Percentiles rank a stretch among this genome's conserved stretches.
These are phyloP conservation scores for Aspidoscelis tigris DNA, from an alignment of 2,113 vertebrate species.

Conservation along the genomic window DNA sequence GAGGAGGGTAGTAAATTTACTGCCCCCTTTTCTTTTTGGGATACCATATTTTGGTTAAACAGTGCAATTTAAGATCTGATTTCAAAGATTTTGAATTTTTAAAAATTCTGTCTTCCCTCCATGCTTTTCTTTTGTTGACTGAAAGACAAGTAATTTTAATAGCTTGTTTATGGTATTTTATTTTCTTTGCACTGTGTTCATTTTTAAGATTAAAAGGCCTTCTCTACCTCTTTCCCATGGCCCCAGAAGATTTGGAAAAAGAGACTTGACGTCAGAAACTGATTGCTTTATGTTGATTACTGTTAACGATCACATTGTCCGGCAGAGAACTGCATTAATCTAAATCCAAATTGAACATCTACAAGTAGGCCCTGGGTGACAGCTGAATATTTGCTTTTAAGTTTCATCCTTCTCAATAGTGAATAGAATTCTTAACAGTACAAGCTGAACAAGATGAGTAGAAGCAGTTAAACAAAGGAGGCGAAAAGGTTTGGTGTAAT, in stretches of 20 bases:
- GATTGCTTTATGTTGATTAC: background rate
- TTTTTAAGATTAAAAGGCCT: no score
- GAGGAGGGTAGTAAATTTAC: background rate
- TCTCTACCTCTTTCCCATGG: background rate
- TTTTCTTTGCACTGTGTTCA: no score
- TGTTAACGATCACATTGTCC: background rate
- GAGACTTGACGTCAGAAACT: background rate
- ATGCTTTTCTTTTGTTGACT: no score
- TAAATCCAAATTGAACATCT: background rate
- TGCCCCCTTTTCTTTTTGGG: no score
- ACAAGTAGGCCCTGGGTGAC: background rate
- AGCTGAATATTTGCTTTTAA: background rate
- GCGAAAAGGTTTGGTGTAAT: background rate
- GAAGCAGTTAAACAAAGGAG: conserved; percentile 50
- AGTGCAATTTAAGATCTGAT: no score
- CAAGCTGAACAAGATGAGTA: conserved; percentile 32
- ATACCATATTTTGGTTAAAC: no score
- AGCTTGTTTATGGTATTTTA: no score
- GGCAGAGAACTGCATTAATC: background rate
- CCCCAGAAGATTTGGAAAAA: background rate
- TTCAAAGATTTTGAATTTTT: no score
- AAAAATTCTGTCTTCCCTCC: no score
- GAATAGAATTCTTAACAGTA: conserved; percentile 49
- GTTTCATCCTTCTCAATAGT: conserved; percentile 57
- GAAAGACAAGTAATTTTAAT: no score